Percentiles rank a stretch among this genome's conserved stretches.
These are phyloP conservation scores for Sceloporus undulatus DNA, from an alignment of 2,113 vertebrate genomes.

Conservation along the genomic window DNA sequence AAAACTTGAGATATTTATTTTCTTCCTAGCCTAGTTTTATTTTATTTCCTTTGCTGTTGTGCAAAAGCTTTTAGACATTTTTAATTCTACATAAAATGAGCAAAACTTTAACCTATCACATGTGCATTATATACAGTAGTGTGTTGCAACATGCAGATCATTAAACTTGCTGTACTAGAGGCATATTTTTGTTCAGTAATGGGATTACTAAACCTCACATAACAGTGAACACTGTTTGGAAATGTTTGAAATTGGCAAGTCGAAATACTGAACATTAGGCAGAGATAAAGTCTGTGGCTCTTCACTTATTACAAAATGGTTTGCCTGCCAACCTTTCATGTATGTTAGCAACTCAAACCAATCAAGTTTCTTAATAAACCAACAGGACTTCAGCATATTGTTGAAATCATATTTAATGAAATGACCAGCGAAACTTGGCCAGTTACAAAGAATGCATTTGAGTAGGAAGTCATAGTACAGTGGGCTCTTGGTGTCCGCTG, in stretches of 20 bases:
- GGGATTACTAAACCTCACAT: neutral
- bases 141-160: neutral
- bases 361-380: neutral
- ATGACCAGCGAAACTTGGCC: neutral
- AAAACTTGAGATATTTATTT: no score
- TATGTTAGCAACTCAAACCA: neutral
- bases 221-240: neutral
- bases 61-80: no score
- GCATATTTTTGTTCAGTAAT: neutral
- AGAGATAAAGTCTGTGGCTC: neutral
- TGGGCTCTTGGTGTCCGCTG: no score
- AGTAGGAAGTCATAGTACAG: no score
- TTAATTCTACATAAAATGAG: no score
- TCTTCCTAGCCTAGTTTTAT: no score
- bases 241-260: neutral
- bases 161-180: neutral
- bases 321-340: neutral
- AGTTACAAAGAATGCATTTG: neutral
- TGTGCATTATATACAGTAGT: neutral
- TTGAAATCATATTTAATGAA: neutral
- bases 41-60: no score
- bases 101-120: no score
- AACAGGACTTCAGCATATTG: no score
- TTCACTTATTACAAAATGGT: neutral
- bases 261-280: neutral